A percentile compares a stretch with the other conserved stretches of the same genome.
Evolutionary conservation across 2,113 vertebrate genomes (phyloP).

Genomic region (Fregata magnificens): DNA sequence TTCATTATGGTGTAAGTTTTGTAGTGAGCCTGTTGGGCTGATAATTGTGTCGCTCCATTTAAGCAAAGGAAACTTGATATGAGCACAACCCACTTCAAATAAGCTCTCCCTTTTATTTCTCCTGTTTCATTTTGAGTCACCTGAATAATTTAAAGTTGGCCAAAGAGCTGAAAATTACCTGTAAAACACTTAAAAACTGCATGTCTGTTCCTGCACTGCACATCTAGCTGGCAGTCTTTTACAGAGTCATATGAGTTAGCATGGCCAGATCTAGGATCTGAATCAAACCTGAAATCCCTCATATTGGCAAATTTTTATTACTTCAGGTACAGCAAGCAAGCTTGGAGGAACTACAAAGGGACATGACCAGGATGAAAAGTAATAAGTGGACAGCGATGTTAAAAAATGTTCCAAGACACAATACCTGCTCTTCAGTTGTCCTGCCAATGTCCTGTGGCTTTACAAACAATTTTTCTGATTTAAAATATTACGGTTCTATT

Average conservation of each 20-base stretch:
- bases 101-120: background rate
- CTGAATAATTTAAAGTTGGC: background rate
- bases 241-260: background rate
- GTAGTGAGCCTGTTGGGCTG: background rate
- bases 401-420: background rate
- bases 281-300: background rate
- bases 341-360: background rate
- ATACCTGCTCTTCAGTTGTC: background rate
- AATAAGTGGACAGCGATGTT: background rate
- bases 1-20: background rate
- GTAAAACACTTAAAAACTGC: background rate
- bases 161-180: background rate
- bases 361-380: background rate
- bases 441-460: background rate
- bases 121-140: background rate
- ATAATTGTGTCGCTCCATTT: background rate
- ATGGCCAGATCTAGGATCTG: background rate
- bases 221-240: background rate
- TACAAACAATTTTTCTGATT: background rate
- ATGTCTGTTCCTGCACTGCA: background rate
- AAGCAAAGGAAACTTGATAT: background rate
- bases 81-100: background rate
- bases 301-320: background rate
- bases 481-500: background rate
- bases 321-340: background rate